These are phyloP conservation scores for Epistrophe grossulariae DNA, from an alignment of 2,888 invertebrate genomes.

Conservation along the genomic window DNA sequence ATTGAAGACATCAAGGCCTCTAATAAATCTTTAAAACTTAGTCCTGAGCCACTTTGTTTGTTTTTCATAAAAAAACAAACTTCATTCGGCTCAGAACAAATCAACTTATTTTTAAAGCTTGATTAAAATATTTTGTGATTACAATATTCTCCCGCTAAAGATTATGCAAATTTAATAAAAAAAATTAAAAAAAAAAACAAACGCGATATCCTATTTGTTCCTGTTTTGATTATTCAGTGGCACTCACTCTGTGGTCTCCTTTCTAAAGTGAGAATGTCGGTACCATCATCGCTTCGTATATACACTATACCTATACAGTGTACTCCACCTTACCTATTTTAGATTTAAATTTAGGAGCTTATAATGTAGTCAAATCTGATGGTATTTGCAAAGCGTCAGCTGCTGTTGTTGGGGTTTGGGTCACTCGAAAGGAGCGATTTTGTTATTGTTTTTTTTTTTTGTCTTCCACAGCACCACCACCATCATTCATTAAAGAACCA, in stretches of 20 bases:
- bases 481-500: slow-evolving; percentile 36
- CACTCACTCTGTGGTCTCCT: background rate
- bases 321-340: background rate
- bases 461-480: background rate
- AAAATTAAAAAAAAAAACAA: background rate
- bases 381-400: slow-evolving; percentile 64
- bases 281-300: background rate
- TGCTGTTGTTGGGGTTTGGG: slow-evolving; percentile 46
- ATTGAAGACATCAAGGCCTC: too few species aligned
- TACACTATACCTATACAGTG: too few species aligned
- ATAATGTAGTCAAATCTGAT: slow-evolving; percentile 27
- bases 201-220: slow-evolving; percentile 5
- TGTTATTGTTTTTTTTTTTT: background rate
- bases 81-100: background rate
- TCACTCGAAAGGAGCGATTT: slow-evolving; percentile 49
- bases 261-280: background rate
- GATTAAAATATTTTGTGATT: slow-evolving; percentile 10
- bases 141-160: background rate
- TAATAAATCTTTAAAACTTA: too few species aligned
- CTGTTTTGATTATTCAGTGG: slow-evolving; percentile 17
- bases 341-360: slow-evolving; percentile 56
- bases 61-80: background rate
- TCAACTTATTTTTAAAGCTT: background rate
- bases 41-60: too few species aligned
- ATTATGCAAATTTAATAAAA: slow-evolving; percentile 1